Base-by-base conservation (phyloP, 2,797 vertebrate genomes). In the Vireo griseus region DNA sequence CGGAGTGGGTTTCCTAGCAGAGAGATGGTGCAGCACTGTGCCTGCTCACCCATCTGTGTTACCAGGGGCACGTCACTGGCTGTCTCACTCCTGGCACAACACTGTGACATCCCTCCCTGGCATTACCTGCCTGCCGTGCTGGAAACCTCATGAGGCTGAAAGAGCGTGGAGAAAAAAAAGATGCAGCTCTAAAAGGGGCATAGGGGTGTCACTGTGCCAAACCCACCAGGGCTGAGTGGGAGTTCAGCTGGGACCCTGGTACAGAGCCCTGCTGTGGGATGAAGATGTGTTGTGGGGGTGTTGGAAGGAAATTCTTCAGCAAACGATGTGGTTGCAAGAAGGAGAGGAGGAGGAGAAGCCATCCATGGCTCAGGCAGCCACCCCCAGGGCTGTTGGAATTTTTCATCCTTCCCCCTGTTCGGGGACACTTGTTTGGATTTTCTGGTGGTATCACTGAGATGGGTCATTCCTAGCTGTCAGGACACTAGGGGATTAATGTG, bases 121-220 rank as follows among this genome's bases (percentile, higher is more conserved):
- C 1, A 0, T 59, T 33, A 39, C 0, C 33, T 0, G 0, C 42
- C 50, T 1, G 2, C 1, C 0, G 31, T 0, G 3, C 39, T 79
- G 68, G 55, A 67, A 85, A 33, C 67, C 31, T 83, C 26, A 0
- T 1, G 25, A 58, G n/a, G 24, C 47, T 68, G 45, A 16, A 33
- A n/a, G 50, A 33, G 22, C 1, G 6, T 8, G 42, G 9, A 16
- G 4, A 5, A 1, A 3, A 33, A 8, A 57, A 54, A n/a, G 24
- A 19, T 28, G 16, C 22, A 31, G 16, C 45, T 61, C 15, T 79
- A 6, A 13, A 66, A 69, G 40, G 25, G 48, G 7, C 16, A 13
- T 8, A 15, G 37, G 42, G 11, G 6, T 63, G 31, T 84, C 6
- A 3, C 57, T 31, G 31, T 44, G 62, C 35, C 59, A 79, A 73